phyloP scores from a whole-genome alignment of 2,797 vertebrate species.

The Cichlasoma orientale region DNA sequence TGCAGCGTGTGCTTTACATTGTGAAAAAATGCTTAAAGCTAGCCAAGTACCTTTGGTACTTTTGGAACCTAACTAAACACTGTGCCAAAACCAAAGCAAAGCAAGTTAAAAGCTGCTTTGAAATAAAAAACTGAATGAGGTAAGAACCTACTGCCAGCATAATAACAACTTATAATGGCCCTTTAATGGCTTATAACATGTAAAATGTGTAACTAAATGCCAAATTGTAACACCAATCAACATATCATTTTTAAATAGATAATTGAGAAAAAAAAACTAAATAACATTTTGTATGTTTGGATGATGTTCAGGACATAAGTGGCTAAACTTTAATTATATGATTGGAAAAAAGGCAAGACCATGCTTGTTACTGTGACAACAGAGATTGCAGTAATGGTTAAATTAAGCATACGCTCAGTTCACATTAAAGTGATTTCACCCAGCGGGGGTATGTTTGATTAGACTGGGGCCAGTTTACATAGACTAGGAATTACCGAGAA shows the following conservation, averaged over 20 bases:
- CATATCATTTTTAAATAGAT: slow-evolving; percentile 1
- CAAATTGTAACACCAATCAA: neutral
- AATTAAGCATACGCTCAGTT: slow-evolving; percentile 37
- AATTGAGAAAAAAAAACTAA: neutral
- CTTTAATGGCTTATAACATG: too few relatives aligned
- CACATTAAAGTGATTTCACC: slow-evolving; percentile 35
- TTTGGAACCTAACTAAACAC: neutral
- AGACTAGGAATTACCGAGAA: neutral
- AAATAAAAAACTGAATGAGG: neutral
- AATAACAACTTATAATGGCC: too few relatives aligned
- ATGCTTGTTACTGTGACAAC: slow-evolving; percentile 40
- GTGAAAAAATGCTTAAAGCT: neutral
- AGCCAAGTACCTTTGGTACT: neutral
- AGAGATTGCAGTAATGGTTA: slow-evolving; percentile 23
- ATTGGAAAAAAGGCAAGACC: slow-evolving; percentile 12
- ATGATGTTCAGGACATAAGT: neutral
- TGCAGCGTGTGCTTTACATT: neutral
- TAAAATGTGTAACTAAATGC: neutral
- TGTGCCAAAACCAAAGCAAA: neutral
- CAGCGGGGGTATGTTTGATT: slow-evolving; percentile 40
- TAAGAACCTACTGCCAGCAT: too few relatives aligned
- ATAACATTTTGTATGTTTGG: neutral
- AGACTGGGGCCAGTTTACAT: slow-evolving; percentile 10
- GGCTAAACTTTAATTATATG: slow-evolving; percentile 12
- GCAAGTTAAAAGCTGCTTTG: neutral